Conservation (phyloP, 2,888 invertebrate species). For the Imbricaverruca yamaguchii region DNA sequence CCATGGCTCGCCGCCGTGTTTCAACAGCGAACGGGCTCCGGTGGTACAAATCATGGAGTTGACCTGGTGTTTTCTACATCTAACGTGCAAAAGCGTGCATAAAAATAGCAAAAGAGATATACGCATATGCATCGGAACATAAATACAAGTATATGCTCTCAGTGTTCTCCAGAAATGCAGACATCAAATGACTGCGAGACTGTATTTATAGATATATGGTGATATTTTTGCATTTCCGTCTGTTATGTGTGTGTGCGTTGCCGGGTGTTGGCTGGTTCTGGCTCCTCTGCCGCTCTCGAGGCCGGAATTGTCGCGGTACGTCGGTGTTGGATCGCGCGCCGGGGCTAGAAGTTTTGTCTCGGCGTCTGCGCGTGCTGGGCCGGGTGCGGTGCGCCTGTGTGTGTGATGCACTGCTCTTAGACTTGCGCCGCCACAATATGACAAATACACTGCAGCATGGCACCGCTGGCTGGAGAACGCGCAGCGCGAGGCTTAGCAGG, state of each 20-base stretch:
- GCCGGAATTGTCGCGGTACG: background rate
- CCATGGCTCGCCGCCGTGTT: background rate
- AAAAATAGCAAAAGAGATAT: slow-evolving; percentile 12
- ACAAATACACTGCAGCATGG: slow-evolving; percentile 5
- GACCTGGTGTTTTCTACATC: slow-evolving; percentile 4
- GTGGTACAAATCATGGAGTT: background rate
- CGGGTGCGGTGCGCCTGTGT: background rate
- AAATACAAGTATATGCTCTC: background rate
- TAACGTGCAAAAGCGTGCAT: background rate
- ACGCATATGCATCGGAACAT: background rate
- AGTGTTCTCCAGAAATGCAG: background rate
- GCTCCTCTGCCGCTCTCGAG: no score
- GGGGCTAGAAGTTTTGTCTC: slow-evolving; percentile 5
- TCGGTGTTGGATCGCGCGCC: background rate
- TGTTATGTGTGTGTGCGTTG: background rate
- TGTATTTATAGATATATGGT: slow-evolving; percentile 11
- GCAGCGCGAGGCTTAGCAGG: no score
- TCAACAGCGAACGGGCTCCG: background rate
- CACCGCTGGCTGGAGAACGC: no score
- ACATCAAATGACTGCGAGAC: background rate
- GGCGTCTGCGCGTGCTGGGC: background rate
- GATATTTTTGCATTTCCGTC: slow-evolving; percentile 14
- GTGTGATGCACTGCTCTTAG: background rate
- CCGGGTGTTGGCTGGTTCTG: no score
- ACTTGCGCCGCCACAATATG: background rate